Base-by-base conservation (phyloP, 2,113 vertebrate species). In the Dissostichus mawsoni region DNA sequence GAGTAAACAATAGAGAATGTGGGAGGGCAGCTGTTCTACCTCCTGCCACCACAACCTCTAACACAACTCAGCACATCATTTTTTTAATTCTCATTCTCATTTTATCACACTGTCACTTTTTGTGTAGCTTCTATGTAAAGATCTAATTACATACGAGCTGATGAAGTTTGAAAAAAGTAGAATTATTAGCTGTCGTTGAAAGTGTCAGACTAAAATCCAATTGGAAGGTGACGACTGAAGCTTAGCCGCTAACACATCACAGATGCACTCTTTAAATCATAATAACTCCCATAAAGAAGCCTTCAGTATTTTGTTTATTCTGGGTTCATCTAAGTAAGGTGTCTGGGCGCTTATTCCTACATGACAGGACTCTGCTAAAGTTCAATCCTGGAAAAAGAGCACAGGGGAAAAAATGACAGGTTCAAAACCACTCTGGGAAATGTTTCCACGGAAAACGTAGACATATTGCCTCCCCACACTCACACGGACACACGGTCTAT, bases 381-480 rank as follows among this genome's bases (percentile, higher is more conserved):
- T 68, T 79, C 8, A 63, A 3, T 16, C 18, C 36, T 52, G 58
- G 58, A 74, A 80, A 75, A 70, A 63, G 20, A 45, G 36, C 23
- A 58, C 2, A 64, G 45, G 33, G 79, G 69, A 76, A 84, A 70
- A 84, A 78, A 76, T 80, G 65, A 77, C 56, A 76, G 59, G 59
- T 76, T 69, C 51, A 52, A 80, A 83, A 58, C 69, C 72, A 69
- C 50, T 78, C 62, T 72, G 86, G 75, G 75, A 84, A 87, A 51
- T 5, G 66, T 88, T 88, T 80, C 58, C 58, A 61, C 80, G 74
- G 18, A 41, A 65, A 71, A 68, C 69, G 12, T 3, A 64, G 73
- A 76, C 78, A 17, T 53, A 41, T 41, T 8, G 36, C 36, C 7
- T 1, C 11, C 64, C 29, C 47, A 66, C 45, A 65, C 16, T 63